Evolutionary conservation across 2,113 vertebrate genomes (phyloP).

Genomic region (Lampris incognitus): DNA sequence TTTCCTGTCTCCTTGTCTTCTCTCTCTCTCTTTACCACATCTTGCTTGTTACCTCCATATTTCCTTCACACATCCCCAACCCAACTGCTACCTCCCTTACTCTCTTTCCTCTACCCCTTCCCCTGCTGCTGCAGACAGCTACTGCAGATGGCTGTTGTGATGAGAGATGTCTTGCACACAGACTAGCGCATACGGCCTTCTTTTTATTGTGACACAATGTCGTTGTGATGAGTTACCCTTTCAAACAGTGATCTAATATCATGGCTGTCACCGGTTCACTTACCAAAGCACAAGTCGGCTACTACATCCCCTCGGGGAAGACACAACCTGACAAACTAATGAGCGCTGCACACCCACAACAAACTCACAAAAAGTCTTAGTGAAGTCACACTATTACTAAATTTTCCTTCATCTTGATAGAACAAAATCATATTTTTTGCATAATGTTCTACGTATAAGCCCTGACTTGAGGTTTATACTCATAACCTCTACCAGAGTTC

Average conservation of each 20-base stretch:
- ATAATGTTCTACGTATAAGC: conserved; percentile 19
- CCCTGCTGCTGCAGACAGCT: conserved; percentile 43
- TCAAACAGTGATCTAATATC: conserved; percentile 74
- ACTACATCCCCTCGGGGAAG: conserved; percentile 56
- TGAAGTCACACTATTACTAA: conserved; percentile 40
- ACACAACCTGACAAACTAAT: conserved; percentile 73
- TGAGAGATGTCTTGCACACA: conserved; percentile 58
- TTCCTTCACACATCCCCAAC: conserved; percentile 11
- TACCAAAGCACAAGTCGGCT: conserved; percentile 65
- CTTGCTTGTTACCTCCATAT: conserved; percentile 3
- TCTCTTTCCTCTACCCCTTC: conserved; percentile 60
- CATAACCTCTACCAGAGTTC: not conserved
- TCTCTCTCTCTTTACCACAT: conserved; percentile 16
- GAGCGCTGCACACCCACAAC: conserved; percentile 51
- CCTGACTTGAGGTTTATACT: conserved; percentile 14
- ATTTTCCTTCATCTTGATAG: conserved; percentile 33
- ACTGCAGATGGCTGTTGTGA: conserved; percentile 66
- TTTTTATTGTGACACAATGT: conserved; percentile 73
- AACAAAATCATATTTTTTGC: conserved; percentile 16
- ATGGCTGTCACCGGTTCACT: conserved; percentile 74
- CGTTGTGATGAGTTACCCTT: conserved; percentile 62
- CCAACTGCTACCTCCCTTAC: conserved; percentile 55
- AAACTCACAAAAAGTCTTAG: conserved; percentile 36
- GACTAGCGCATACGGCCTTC: conserved; percentile 62
- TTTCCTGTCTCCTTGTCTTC: conserved; percentile 27